Evolutionary conservation across 1,140 invertebrate genomes (phyloP), one percentile per base, ranked within the genome.

Genomic region (Pseudomyrmex gracilis): DNA sequence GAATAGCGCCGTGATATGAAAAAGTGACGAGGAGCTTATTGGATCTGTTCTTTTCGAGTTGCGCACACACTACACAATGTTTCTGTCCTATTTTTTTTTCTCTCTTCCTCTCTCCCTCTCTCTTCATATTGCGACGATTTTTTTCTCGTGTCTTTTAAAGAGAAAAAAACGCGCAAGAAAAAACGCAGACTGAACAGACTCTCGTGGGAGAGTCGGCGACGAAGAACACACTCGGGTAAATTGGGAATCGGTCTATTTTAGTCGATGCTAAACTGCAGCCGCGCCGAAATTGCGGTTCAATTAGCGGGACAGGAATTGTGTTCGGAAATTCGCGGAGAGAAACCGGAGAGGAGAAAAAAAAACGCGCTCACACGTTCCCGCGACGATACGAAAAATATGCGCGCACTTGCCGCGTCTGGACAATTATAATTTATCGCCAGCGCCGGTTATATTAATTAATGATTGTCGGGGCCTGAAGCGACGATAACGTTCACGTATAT

Each of bases 211-310:
- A 43, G 34, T 64, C 12, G 20, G 43, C 20, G 9, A 49, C 43
- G 34, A 34, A n/a, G 43, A 15, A 20, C 15, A 2, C 64, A 57
- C 17, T 24, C 47, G 24, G 34, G 64, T 57, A 57, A 70, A 49
- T 71, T 71, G 66, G 51, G 20, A 80, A 58, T 58, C 53, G 12
- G 20, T 78, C 12, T 80, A 58, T 80, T 80, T 80, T 70, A 58
- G 76, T 71, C 53, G 66, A 80, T 17, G 66, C 17, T 71, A 71
- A 78, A 80, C 43, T 71, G 45, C 53, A 9, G 76, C 43, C 20
- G 66, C 13, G 76, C 43, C 20, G 66, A 71, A 80, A 80, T 80
- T 71, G 66, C 45, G 66, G 66, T 80, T 80, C 76, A 70, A 78
- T 78, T 80, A 80, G 66, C 66, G 55, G 13, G 22, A 34, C 53